phyloP scores from a whole-genome alignment of 2,113 vertebrate species.

The Vanacampus margaritifer region DNA sequence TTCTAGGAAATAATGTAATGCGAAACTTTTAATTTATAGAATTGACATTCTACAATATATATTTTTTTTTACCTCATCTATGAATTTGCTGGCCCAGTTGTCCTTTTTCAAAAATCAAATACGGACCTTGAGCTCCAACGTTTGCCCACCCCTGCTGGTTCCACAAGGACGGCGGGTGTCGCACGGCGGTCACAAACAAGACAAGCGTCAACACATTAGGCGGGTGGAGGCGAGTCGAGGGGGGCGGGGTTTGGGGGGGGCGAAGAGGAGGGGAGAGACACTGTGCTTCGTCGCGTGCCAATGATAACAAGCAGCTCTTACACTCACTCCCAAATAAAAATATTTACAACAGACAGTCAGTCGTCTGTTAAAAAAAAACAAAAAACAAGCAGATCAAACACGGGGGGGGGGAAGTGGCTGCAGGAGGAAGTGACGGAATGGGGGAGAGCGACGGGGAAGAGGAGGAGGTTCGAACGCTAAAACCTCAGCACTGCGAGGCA shows the following conservation, averaged over 20 bases:
- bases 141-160: background rate
- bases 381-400: slow-evolving; percentile 46
- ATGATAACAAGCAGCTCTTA: slow-evolving; percentile 64
- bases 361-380: slow-evolving; percentile 54
- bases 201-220: slow-evolving; percentile 41
- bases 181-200: slow-evolving; percentile 66
- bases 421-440: slow-evolving; percentile 25
- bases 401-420: background rate
- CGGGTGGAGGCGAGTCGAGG: background rate
- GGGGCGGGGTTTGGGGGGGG: background rate
- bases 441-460: slow-evolving; percentile 39
- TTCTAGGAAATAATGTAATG: too few relatives aligned
- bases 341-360: slow-evolving; percentile 19
- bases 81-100: too few relatives aligned
- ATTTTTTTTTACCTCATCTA: background rate
- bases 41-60: too few relatives aligned
- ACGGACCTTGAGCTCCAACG: background rate
- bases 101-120: background rate
- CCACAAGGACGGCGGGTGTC: slow-evolving; percentile 43
- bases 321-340: slow-evolving; percentile 37
- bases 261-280: background rate
- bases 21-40: too few relatives aligned
- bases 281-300: slow-evolving; percentile 66
- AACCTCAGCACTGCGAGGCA: slow-evolving; percentile 23
- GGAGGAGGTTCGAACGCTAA: slow-evolving; percentile 18